Evolutionary conservation across 2,113 vertebrate genomes (phyloP).

Genomic region (Carlito syrichta): DNA sequence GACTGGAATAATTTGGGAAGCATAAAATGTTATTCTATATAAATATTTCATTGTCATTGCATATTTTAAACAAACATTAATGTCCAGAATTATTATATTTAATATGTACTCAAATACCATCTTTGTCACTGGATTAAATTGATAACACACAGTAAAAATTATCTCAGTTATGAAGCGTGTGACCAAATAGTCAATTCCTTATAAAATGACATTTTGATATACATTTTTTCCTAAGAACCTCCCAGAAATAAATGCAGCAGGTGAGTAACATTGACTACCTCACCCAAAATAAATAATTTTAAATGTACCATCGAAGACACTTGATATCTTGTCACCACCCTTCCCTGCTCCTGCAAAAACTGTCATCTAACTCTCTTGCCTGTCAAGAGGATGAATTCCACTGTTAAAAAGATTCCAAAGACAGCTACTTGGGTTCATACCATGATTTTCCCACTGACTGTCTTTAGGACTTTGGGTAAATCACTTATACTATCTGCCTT

Average conservation of each 20-base stretch:
- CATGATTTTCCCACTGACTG: background rate
- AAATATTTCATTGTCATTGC: background rate
- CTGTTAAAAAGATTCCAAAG: background rate
- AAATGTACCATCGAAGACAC: background rate
- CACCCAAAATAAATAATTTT: background rate
- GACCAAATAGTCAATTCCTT: background rate
- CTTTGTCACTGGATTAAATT: background rate
- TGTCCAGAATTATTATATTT: background rate
- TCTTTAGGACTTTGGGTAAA: background rate
- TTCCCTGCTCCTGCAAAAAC: background rate
- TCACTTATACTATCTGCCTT: background rate
- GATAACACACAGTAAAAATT: background rate
- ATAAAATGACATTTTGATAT: background rate
- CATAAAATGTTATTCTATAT: background rate
- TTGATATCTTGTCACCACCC: rapidly evolving
- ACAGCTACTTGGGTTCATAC: background rate
- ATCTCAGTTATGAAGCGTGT: background rate
- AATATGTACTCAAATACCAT: background rate
- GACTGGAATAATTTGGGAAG: background rate
- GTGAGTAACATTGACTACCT: background rate
- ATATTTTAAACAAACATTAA: background rate
- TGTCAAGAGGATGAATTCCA: background rate
- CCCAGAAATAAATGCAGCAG: background rate
- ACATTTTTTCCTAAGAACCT: background rate
- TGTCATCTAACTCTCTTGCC: background rate